Conservation (phyloP, 2,113 vertebrate species). For the Eurypyga helias region DNA sequence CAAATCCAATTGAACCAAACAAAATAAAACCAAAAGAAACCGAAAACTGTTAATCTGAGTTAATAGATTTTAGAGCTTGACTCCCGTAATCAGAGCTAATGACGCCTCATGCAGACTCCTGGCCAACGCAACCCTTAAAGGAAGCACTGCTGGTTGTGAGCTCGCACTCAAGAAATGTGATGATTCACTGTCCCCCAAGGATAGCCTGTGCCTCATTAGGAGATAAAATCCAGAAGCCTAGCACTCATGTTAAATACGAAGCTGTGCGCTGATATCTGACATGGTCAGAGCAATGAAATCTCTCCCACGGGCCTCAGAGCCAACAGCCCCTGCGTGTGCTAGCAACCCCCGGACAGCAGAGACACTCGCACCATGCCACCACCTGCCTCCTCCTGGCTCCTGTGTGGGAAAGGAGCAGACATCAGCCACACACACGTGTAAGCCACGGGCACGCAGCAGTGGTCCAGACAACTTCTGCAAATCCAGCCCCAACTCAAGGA, state of each 20-base stretch:
- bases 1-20: background rate
- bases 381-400: accelerated
- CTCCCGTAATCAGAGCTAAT: conserved; percentile 33
- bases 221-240: conserved; percentile 25
- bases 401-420: accelerated
- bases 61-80: conserved; percentile 3
- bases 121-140: background rate
- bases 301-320: background rate
- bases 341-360: accelerated
- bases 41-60: background rate
- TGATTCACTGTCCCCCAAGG: background rate
- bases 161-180: background rate
- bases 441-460: accelerated
- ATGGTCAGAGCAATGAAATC: background rate
- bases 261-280: background rate
- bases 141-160: background rate
- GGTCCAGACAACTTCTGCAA: accelerated
- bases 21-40: conserved; percentile 39
- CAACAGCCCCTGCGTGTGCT: accelerated
- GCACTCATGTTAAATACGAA: background rate
- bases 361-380: background rate
- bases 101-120: background rate
- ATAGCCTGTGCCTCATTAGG: conserved; percentile 27
- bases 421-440: accelerated
- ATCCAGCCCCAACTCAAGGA: accelerated